Evolutionary conservation across 2,888 invertebrate species (phyloP).

Genomic region (Ctenicera cuprea): DNA sequence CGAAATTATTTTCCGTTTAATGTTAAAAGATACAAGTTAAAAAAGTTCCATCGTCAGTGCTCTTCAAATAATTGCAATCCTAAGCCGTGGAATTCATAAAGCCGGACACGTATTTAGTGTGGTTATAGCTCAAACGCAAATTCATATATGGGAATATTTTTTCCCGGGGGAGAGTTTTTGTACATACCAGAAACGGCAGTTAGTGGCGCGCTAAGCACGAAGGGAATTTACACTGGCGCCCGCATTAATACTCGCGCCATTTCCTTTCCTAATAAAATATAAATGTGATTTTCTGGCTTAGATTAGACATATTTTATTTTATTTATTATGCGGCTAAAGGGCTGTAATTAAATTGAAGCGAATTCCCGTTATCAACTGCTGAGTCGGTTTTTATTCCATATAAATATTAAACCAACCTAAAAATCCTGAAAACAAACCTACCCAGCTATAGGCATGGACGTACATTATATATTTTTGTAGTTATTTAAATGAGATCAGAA

Average conservation of each 20-base stretch:
- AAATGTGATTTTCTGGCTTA: slow-evolving; percentile 47
- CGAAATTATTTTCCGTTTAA: too few relatives aligned
- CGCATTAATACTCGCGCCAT: slow-evolving; percentile 44
- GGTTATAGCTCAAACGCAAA: slow-evolving; percentile 38
- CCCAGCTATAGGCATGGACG: too few relatives aligned
- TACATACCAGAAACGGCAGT: slow-evolving; percentile 39
- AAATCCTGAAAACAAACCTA: not conserved
- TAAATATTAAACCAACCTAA: slow-evolving; percentile 5
- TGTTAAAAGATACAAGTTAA: not conserved
- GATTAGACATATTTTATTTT: slow-evolving; percentile 39
- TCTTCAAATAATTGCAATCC: slow-evolving; percentile 10
- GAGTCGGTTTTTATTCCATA: not conserved
- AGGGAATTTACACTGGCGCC: slow-evolving; percentile 43
- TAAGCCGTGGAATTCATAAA: slow-evolving; percentile 17
- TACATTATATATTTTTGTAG: too few relatives aligned
- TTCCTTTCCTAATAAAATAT: slow-evolving; percentile 48
- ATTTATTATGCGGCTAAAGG: slow-evolving; percentile 37
- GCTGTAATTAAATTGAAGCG: slow-evolving; percentile 39
- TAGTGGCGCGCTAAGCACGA: slow-evolving; percentile 37
- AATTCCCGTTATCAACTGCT: slow-evolving; percentile 31
- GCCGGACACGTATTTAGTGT: slow-evolving; percentile 32
- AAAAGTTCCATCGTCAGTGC: not conserved
- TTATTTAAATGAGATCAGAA: too few relatives aligned
- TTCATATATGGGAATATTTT: slow-evolving; percentile 41
- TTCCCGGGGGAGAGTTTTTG: slow-evolving; percentile 39